Conservation (phyloP, 2,888 invertebrate species). For the Lasioglossum calceatum region DNA sequence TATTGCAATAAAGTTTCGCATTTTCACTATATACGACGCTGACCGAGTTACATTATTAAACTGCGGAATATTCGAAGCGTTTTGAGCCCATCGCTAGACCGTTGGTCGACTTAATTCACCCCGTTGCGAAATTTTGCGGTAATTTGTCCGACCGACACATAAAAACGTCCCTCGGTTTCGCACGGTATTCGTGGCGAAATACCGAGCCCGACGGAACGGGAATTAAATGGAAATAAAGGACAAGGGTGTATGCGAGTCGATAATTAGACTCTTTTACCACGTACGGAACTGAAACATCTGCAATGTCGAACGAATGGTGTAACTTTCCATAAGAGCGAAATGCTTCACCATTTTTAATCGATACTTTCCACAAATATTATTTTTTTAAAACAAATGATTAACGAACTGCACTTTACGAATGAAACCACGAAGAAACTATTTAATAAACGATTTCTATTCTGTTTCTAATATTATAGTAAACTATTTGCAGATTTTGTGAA, state of each 20-base stretch:
- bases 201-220: constrained; percentile 22
- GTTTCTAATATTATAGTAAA: too few species aligned
- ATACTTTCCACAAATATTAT: too few species aligned
- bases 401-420: too few species aligned
- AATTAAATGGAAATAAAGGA: constrained; percentile 39
- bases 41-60: background rate
- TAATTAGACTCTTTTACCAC: constrained; percentile 21
- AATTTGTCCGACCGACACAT: constrained; percentile 35
- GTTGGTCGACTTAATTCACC: constrained; percentile 11
- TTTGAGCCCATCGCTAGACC: background rate
- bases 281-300: background rate
- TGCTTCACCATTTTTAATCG: background rate
- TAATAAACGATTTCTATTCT: background rate
- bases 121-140: constrained; percentile 16
- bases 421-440: background rate
- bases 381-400: too few species aligned
- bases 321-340: background rate
- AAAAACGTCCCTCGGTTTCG: constrained; percentile 45
- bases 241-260: background rate
- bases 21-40: background rate
- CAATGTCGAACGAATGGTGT: background rate
- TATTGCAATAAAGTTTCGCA: background rate
- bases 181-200: constrained; percentile 43
- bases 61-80: background rate
- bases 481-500: too few species aligned